phyloP scores from a whole-genome alignment of 2,888 invertebrate genomes.

The Lochmaea crataegi region DNA sequence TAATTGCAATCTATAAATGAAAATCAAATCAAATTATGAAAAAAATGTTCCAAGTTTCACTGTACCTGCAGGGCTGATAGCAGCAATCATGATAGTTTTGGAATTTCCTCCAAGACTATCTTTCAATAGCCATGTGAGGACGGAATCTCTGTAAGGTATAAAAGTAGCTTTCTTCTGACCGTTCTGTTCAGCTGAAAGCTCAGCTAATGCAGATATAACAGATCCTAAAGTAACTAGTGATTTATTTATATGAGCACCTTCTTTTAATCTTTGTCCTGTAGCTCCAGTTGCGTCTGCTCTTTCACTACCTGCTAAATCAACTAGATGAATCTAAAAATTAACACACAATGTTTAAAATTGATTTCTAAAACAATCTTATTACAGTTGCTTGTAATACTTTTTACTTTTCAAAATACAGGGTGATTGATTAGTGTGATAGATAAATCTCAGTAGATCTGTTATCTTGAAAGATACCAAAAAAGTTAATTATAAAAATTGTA shows the following conservation, averaged over 20 bases:
- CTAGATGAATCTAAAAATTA: slow-evolving; percentile 75
- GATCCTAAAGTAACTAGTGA: slow-evolving; percentile 89
- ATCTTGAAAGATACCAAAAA: too few relatives aligned
- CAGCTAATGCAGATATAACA: slow-evolving; percentile 88
- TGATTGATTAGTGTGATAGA: too few relatives aligned
- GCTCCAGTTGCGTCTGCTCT: slow-evolving; percentile 91
- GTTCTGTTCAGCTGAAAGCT: slow-evolving; percentile 66
- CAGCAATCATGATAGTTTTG: slow-evolving; percentile 92
- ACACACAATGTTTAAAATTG: neutral
- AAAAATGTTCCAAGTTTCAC: neutral
- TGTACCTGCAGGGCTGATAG: slow-evolving; percentile 69
- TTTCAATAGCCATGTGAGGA: slow-evolving; percentile 88
- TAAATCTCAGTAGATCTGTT: too few relatives aligned
- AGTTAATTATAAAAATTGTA: too few relatives aligned
- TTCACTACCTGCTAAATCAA: slow-evolving; percentile 91
- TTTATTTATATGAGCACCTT: slow-evolving; percentile 92
- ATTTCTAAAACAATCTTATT: neutral
- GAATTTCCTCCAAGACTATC: slow-evolving; percentile 91
- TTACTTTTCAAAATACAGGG: too few relatives aligned
- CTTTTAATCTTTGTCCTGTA: slow-evolving; percentile 89
- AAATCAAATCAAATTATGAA: too few relatives aligned
- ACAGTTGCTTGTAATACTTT: too few relatives aligned
- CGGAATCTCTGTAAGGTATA: slow-evolving; percentile 90
- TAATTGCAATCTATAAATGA: slow-evolving; percentile 78
- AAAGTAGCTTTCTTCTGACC: slow-evolving; percentile 68